These are phyloP conservation scores for Aromia moschata DNA, from an alignment of 2,888 invertebrate genomes.

Conservation along the genomic window DNA sequence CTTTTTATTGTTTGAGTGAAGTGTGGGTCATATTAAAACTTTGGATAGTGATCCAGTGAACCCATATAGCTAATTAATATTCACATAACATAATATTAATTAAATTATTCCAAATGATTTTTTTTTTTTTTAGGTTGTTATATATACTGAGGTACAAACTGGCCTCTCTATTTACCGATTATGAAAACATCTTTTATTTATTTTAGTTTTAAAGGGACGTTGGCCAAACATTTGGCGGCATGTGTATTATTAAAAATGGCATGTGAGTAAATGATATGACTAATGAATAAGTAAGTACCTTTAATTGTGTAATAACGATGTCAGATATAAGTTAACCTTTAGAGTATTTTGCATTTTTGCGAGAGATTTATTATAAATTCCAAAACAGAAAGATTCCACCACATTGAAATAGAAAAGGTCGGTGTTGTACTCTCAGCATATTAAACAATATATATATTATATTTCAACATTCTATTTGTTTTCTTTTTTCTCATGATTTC, in stretches of 20 bases:
- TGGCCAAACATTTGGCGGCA: no score
- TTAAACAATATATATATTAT: constrained; percentile 20
- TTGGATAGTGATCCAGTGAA: constrained; percentile 43
- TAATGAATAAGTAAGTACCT: no score
- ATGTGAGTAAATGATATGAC: no score
- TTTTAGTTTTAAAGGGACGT: no score
- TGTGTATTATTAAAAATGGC: no score
- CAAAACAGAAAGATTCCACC: not conserved
- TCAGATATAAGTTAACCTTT: no score
- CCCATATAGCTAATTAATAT: constrained; percentile 47
- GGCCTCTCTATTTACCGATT: constrained; percentile 11
- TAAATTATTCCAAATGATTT: constrained; percentile 48
- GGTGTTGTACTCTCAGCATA: constrained; percentile 21
- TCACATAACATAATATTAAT: constrained; percentile 46
- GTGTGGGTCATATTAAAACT: constrained; percentile 42
- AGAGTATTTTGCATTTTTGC: no score
- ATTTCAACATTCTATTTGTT: constrained; percentile 18
- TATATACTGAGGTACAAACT: constrained; percentile 19
- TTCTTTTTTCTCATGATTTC: constrained; percentile 13
- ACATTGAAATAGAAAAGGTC: constrained; percentile 5
- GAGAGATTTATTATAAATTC: not conserved
- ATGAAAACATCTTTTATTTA: constrained; percentile 10
- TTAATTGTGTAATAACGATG: no score
- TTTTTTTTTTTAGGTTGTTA: constrained; percentile 30
- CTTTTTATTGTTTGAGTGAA: constrained; percentile 42